Evolutionary conservation across 2,888 invertebrate genomes (phyloP).

Genomic region (Diarsia rubi): DNA sequence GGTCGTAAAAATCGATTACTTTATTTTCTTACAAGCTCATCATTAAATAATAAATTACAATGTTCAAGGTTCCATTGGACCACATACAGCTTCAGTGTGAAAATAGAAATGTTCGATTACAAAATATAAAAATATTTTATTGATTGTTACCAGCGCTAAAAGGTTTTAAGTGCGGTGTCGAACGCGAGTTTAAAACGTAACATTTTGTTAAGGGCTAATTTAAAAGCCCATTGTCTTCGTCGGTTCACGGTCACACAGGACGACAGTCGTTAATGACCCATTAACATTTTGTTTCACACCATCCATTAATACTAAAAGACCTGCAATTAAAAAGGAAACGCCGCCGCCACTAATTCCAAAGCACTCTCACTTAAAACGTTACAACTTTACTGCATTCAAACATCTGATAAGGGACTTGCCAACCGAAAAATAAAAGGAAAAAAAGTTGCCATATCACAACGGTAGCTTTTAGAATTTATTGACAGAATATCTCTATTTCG

Average conservation of each 20-base stretch:
- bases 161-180: constrained; percentile 32
- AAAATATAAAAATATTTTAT: constrained; percentile 44
- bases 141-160: constrained; percentile 31
- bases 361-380: constrained; percentile 74
- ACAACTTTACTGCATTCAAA: constrained; percentile 79
- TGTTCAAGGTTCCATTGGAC: constrained; percentile 67
- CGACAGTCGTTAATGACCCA: constrained; percentile 82
- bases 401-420: constrained; percentile 77
- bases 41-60: constrained; percentile 73
- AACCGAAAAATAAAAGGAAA: constrained; percentile 65
- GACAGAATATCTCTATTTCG: constrained; percentile 84
- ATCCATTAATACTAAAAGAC: constrained; percentile 80
- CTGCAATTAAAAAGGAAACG: constrained; percentile 78
- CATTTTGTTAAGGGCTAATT: constrained; percentile 58
- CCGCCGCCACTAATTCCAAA: constrained; percentile 73
- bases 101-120: constrained; percentile 38
- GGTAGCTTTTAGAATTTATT: constrained; percentile 78
- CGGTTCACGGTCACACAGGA: constrained; percentile 75
- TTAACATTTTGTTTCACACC: constrained; percentile 84
- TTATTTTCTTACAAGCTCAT: constrained; percentile 76
- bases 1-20: constrained; percentile 83
- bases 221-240: constrained; percentile 69
- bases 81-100: constrained; percentile 63
- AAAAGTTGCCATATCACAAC: constrained; percentile 72
- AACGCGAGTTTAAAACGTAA: constrained; percentile 47